Conservation (phyloP, 2,888 invertebrate species). For the Diaprepes abbreviatus region DNA sequence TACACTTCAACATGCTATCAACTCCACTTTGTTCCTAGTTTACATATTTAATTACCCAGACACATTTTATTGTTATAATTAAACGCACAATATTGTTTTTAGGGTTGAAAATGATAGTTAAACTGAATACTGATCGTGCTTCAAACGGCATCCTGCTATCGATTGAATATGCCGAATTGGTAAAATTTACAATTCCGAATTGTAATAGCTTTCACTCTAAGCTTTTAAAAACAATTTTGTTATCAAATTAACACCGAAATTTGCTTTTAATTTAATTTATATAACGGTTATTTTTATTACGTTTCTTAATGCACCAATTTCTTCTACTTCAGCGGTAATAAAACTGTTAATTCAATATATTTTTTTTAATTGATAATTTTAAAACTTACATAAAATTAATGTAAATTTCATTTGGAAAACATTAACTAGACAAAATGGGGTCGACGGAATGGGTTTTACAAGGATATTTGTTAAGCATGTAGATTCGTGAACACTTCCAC, state of each 20-base stretch:
- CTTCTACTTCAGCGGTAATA: no score
- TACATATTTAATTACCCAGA: neutral
- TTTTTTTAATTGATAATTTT: no score
- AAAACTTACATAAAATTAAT: no score
- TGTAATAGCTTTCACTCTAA: neutral
- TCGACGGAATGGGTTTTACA: no score
- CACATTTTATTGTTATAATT: slow-evolving; percentile 6
- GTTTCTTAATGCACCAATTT: no score
- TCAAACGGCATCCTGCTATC: slow-evolving; percentile 4
- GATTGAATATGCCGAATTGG: slow-evolving; percentile 15
- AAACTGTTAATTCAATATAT: no score
- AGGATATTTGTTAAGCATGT: no score
- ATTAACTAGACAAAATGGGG: no score
- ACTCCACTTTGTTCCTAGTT: neutral
- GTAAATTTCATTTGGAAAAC: no score
- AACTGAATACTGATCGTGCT: slow-evolving; percentile 5
- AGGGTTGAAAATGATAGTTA: neutral
- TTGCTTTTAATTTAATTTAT: no score
- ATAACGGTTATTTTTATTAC: no score
- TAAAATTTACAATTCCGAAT: slow-evolving; percentile 17
- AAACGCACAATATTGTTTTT: slow-evolving; percentile 19
- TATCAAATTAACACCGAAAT: neutral
- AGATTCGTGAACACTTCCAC: no score
- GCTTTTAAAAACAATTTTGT: neutral
- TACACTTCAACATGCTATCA: neutral